A percentile compares a stretch with the other conserved stretches of the same genome.
Evolutionary conservation across 1,140 invertebrate genomes (phyloP).

Genomic region (Batillaria attramentaria): DNA sequence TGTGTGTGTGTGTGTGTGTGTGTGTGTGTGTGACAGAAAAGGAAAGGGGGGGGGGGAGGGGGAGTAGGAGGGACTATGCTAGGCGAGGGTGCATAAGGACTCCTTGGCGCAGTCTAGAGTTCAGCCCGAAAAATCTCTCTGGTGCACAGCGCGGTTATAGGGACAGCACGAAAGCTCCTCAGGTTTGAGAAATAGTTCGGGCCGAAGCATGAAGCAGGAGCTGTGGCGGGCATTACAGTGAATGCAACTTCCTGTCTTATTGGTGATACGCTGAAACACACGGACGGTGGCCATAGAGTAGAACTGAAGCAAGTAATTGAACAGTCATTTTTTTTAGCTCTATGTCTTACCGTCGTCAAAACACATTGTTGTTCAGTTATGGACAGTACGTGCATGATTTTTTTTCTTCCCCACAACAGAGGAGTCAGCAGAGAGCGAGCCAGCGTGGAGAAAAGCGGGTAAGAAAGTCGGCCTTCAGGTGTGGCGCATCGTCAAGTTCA

Average conservation of each 20-base stretch:
- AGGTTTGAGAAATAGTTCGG: too few species aligned
- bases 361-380: neutral
- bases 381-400: neutral
- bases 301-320: too few species aligned
- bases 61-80: too few species aligned
- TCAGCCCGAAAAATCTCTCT: too few species aligned
- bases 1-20: too few species aligned
- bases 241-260: neutral
- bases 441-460: slow-evolving; percentile 71
- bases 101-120: too few species aligned
- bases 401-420: slow-evolving; percentile 45
- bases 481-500: slow-evolving; percentile 80
- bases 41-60: neutral
- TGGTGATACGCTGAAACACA: neutral
- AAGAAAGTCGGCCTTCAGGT: slow-evolving; percentile 69
- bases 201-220: too few species aligned
- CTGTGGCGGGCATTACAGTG: neutral
- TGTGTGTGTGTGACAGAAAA: neutral
- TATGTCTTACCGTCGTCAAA: neutral
- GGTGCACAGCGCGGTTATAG: too few species aligned
- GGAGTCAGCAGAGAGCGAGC: slow-evolving; percentile 64
- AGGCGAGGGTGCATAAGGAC: too few species aligned
- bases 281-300: neutral
- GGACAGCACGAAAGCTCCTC: too few species aligned
- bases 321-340: neutral